Percentiles rank a stretch among this genome's conserved stretches.
Conservation (phyloP, 2,888 invertebrate genomes). For the Erebia aethiops region DNA sequence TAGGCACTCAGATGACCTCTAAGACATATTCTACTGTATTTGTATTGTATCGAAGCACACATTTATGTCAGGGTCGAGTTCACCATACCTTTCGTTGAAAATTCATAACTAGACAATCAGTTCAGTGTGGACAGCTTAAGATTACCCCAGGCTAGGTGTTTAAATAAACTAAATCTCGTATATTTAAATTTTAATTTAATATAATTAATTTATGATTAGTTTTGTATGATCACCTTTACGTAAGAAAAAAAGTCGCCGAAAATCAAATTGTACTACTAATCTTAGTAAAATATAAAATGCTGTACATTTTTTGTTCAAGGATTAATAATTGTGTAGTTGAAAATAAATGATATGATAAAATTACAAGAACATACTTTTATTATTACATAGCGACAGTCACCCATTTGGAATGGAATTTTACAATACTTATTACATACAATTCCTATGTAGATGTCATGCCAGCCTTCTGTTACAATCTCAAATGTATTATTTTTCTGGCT, state of each 20-base stretch:
- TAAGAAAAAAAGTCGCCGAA: neutral
- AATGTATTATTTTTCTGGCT: no score
- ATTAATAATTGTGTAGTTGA: conserved; percentile 42
- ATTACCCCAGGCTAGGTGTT: neutral
- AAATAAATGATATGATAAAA: conserved; percentile 43
- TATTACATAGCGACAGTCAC: conserved; percentile 32
- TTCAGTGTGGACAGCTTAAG: neutral
- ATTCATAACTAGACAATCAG: neutral
- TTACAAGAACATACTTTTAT: conserved; percentile 36
- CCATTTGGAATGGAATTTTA: neutral
- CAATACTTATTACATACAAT: neutral
- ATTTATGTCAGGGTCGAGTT: no score
- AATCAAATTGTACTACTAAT: neutral
- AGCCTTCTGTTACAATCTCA: no score
- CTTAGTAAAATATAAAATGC: neutral
- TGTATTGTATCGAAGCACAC: neutral
- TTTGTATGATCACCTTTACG: neutral
- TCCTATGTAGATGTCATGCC: no score
- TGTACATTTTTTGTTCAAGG: conserved; percentile 20
- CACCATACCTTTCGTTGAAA: no score
- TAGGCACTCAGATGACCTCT: no score
- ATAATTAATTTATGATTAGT: neutral
- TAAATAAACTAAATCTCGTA: neutral
- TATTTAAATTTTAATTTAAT: neutral
- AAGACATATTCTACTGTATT: no score